Evolutionary conservation across 2,888 invertebrate genomes (phyloP), one percentile per base, ranked within the genome.

Genomic region (Ariolimax columbianus): DNA sequence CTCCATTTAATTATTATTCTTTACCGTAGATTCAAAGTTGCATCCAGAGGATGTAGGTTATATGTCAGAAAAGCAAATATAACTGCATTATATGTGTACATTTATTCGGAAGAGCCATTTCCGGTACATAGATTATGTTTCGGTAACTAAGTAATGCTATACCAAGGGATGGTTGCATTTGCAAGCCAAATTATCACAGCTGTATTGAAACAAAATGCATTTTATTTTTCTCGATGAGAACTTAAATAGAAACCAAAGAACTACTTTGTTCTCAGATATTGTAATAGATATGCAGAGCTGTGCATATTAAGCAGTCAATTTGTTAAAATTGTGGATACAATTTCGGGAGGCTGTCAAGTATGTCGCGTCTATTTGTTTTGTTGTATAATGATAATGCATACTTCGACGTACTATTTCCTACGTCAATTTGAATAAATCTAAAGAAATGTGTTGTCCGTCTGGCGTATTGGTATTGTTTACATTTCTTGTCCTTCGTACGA

Each of bases 131-230:
- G 33, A 51, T 72, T 70, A 40, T 7, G 17, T 73, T 73, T 30
- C 73, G n/a, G 7, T 30, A 43, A 11, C 43, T 11, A 73, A 47
- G 43, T n/a, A 73, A 26, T n/a, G 47, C 0, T n/a, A 14, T 43
- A n/a, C 17, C 43, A 6, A 26, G 40, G n/a, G 9, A 26, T n/a
- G 26, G 30, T 23, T 73, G n/a, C 43, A 73, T 73, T 47, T 73
- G 73, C 73, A 73, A 73, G 43, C 43, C 73, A 73, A 73, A 73
- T 73, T 30, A n/a, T 47, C 23, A 30, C 11, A n/a, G 3, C 73
- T 43, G 30, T 17, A 9, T 11, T 26, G 17, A 73, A 43, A 38
- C 70, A 14, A 3, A 40, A 70, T 4, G 23, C 70, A 19, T 6
- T 38, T 66, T 30, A 66, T 30, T 66, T 66, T n/a, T 59, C 23